Conservation (phyloP, 2,113 vertebrate species). For the Pelobates fuscus region DNA sequence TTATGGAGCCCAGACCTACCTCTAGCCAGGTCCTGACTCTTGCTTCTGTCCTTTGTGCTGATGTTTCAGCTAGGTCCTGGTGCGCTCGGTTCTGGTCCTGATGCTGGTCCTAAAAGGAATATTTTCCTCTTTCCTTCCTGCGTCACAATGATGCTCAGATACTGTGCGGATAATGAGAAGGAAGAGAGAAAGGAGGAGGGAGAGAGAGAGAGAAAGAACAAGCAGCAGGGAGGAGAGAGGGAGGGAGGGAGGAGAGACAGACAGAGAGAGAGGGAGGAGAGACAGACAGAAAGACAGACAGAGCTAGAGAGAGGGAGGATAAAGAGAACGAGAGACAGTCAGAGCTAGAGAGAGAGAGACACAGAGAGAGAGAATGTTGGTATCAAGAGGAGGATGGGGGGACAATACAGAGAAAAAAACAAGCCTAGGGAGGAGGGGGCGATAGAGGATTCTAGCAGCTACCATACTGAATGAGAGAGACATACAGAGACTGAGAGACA, state of each 20-base stretch:
- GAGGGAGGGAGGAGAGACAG: neutral
- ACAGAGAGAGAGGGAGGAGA: neutral
- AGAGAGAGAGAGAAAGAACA: neutral
- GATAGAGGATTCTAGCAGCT: too few species aligned
- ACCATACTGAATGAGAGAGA: neutral
- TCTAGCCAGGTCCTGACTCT: neutral
- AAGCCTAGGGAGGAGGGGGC: too few species aligned
- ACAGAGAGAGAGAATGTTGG: neutral
- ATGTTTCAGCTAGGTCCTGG: neutral
- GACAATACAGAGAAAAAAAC: too few species aligned
- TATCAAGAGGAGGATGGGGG: too few species aligned
- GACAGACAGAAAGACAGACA: neutral
- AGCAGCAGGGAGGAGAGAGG: neutral
- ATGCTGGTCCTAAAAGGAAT: constrained; percentile 15
- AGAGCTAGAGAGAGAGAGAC: neutral
- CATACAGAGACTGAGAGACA: neutral
- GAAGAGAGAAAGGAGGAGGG: constrained; percentile 15
- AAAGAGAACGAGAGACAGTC: too few species aligned
- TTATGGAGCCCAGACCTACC: constrained; percentile 18
- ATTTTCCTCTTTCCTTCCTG: constrained; percentile 8
- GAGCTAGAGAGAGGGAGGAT: neutral
- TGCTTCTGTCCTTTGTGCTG: constrained; percentile 28
- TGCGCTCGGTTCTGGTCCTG: neutral
- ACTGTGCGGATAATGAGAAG: constrained; percentile 11
- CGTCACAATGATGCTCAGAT: constrained; percentile 20